These are phyloP conservation scores for Acleris holmiana DNA, from an alignment of 2,888 invertebrate species.

Conservation along the genomic window DNA sequence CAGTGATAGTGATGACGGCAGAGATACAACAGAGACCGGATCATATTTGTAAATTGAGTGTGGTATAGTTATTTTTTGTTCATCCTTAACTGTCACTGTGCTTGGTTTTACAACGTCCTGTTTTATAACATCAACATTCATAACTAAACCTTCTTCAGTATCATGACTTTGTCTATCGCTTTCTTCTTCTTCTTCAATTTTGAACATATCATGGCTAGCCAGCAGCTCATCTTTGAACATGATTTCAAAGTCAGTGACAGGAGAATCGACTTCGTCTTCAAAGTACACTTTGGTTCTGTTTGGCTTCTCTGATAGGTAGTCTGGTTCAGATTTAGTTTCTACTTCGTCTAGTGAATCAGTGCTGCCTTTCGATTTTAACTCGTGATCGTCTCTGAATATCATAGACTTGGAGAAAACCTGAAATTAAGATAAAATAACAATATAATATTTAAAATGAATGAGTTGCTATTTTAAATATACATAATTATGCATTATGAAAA, in stretches of 20 bases:
- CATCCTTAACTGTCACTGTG: conserved; percentile 75
- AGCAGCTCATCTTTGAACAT: conserved; percentile 82
- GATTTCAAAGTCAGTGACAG: conserved; percentile 80
- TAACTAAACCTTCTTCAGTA: conserved; percentile 73
- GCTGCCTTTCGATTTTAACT: conserved; percentile 66
- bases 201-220: conserved; percentile 72
- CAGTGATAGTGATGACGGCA: conserved; percentile 66
- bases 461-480: too few species aligned
- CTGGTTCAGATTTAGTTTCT: conserved; percentile 78
- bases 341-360: conserved; percentile 67
- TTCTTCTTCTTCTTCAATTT: conserved; percentile 80
- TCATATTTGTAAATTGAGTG: conserved; percentile 72
- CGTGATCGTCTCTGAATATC: conserved; percentile 78
- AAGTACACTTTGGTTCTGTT: conserved; percentile 80
- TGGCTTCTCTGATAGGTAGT: conserved; percentile 69
- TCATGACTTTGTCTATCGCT: conserved; percentile 66
- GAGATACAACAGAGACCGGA: conserved; percentile 60
- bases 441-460: neutral
- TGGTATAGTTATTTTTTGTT: conserved; percentile 73
- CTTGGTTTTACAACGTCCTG: conserved; percentile 76
- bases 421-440: conserved; percentile 41
- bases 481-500: too few species aligned
- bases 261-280: conserved; percentile 78
- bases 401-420: conserved; percentile 82
- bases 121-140: conserved; percentile 72